Evolutionary conservation across 1,140 invertebrate species (phyloP).

Genomic region (Arion vulgaris): DNA sequence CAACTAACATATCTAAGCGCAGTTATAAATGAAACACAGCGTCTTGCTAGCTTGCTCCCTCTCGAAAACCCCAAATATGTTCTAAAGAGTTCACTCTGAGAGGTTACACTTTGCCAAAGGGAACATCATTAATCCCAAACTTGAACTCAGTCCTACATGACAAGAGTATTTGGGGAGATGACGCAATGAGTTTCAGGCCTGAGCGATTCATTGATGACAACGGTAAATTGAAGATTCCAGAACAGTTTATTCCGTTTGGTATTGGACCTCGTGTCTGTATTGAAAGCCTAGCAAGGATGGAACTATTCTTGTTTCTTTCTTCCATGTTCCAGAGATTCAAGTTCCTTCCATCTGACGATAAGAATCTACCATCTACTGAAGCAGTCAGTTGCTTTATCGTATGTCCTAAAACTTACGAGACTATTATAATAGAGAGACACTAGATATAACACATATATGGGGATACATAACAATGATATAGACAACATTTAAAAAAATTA

Average conservation of each 20-base stretch:
- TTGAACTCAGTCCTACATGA: no score
- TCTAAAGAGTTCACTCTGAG: slow-evolving; percentile 51
- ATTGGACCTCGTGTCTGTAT: slow-evolving; percentile 18
- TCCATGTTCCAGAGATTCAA: slow-evolving; percentile 45
- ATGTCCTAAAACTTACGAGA: no score
- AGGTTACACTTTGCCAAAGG: slow-evolving; percentile 64
- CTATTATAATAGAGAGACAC: no score
- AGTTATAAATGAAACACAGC: slow-evolving; percentile 46
- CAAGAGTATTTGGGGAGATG: slow-evolving; percentile 76
- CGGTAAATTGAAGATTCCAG: slow-evolving; percentile 26
- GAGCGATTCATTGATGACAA: slow-evolving; percentile 74
- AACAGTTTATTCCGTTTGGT: slow-evolving; percentile 42
- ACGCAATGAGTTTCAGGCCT: slow-evolving; percentile 81
- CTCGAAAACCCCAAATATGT: background rate
- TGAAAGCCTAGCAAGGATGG: slow-evolving; percentile 45
- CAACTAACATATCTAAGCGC: slow-evolving; percentile 50
- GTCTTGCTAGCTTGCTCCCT: slow-evolving; percentile 12
- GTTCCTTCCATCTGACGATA: slow-evolving; percentile 75
- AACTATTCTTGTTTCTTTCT: slow-evolving; percentile 46
- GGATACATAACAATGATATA: no score
- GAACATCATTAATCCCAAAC: no score
- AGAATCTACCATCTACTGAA: no score
- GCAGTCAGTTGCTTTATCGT: no score
- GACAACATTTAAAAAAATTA: no score
- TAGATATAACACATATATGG: no score